phyloP scores from a whole-genome alignment of 2,888 invertebrate genomes.

The Brachyptera putata region DNA sequence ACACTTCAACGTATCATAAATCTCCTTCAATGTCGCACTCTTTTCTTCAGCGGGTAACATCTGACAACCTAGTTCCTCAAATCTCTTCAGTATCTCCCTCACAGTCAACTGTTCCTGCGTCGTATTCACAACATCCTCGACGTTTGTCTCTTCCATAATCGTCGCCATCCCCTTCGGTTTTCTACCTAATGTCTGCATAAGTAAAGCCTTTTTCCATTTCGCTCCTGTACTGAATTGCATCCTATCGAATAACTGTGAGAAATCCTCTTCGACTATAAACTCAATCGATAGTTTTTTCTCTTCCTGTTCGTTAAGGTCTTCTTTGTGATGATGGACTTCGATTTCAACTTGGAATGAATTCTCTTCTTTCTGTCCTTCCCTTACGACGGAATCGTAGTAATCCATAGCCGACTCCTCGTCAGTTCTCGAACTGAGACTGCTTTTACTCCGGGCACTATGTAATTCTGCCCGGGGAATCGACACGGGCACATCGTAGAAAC shows the following conservation, averaged over 20 bases:
- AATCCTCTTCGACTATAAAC: conserved; percentile 12
- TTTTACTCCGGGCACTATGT: neutral
- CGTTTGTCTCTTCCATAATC: conserved; percentile 67
- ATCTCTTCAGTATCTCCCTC: conserved; percentile 74
- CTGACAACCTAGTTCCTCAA: conserved; percentile 59
- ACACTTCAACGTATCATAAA: conserved; percentile 46
- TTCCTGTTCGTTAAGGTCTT: conserved; percentile 7
- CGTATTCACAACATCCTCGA: conserved; percentile 48
- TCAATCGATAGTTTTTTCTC: conserved; percentile 11
- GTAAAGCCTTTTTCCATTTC: conserved; percentile 19
- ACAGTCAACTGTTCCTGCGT: conserved; percentile 64
- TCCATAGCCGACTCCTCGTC: conserved; percentile 22
- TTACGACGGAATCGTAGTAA: conserved; percentile 29
- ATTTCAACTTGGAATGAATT: conserved; percentile 8
- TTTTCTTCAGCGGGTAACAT: conserved; percentile 37
- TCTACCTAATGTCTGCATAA: conserved; percentile 24
- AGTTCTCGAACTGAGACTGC: neutral
- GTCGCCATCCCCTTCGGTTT: conserved; percentile 61
- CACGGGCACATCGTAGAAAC: neutral
- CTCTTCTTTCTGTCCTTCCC: conserved; percentile 15
- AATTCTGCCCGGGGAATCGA: conserved; percentile 1
- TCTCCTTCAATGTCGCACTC: conserved; percentile 45
- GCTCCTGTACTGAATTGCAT: conserved; percentile 20
- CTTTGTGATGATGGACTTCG: neutral
- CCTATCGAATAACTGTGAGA: conserved; percentile 3